Evolutionary conservation across 2,113 vertebrate genomes (phyloP).

Genomic region (Rhodinocichla rosea): DNA sequence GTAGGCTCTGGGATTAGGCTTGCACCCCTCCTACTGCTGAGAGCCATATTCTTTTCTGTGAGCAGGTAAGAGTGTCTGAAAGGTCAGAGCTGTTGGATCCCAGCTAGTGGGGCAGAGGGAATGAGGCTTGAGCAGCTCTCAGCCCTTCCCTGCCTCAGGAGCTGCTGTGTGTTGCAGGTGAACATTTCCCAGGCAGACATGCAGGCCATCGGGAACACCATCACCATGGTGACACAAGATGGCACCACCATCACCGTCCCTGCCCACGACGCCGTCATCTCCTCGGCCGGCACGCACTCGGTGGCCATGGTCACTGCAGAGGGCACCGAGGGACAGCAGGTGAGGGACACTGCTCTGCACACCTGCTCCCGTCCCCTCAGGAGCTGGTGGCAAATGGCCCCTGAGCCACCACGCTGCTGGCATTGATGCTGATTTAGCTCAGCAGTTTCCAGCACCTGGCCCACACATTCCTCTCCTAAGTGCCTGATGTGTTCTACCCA

Average conservation of each 20-base stretch:
- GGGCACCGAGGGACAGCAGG: conserved; percentile 90
- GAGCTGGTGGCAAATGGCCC: neutral
- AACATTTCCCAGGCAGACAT: conserved; percentile 94
- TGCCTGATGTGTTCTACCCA: neutral
- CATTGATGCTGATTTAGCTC: neutral
- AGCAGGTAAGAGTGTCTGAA: neutral
- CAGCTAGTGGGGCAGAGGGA: neutral
- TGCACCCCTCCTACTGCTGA: neutral
- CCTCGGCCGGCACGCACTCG: conserved; percentile 85
- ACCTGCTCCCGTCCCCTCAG: neutral
- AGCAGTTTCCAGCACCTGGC: neutral
- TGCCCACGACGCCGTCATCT: conserved; percentile 88
- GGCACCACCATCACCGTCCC: conserved; percentile 98
- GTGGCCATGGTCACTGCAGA: conserved; percentile 95
- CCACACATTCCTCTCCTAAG: neutral
- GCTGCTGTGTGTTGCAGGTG: conserved; percentile 77
- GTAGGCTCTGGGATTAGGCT: neutral
- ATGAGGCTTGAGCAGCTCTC: neutral
- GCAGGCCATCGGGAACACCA: conserved; percentile 92
- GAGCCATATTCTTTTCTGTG: neutral
- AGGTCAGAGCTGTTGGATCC: neutral
- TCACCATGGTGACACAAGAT: conserved; percentile 98
- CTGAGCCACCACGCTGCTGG: neutral
- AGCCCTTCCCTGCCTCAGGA: neutral
- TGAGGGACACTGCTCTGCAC: conserved; percentile 28